Evolutionary conservation across 1,140 invertebrate genomes (phyloP).

Genomic region (Caenorhabditis briggsae): DNA sequence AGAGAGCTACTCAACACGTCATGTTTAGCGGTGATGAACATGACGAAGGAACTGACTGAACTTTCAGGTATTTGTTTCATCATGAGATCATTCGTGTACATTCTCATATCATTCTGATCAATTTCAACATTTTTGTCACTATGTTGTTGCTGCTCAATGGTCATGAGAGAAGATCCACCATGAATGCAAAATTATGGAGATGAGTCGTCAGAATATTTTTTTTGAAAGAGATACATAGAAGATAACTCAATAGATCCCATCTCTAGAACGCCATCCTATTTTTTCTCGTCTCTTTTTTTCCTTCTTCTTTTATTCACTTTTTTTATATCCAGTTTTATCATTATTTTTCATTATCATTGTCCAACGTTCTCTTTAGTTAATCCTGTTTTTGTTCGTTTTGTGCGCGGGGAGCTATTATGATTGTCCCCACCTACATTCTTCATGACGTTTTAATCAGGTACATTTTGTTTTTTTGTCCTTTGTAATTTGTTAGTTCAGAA

Average conservation of each 20-base stretch:
- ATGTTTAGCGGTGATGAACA: background rate
- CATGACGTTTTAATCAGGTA: slow-evolving; percentile 28
- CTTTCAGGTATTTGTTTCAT: background rate
- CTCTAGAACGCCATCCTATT: slow-evolving; percentile 9
- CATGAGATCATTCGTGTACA: slow-evolving; percentile 17
- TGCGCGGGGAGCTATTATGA: background rate
- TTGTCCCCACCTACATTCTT: background rate
- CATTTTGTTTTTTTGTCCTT: background rate
- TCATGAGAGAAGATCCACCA: background rate
- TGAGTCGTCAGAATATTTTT: slow-evolving; percentile 21
- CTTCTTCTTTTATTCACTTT: slow-evolving; percentile 25
- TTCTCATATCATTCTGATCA: slow-evolving; percentile 35
- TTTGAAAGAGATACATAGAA: background rate
- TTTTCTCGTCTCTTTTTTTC: background rate
- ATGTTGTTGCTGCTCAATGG: background rate
- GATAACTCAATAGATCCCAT: slow-evolving; percentile 15
- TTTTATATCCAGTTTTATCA: background rate
- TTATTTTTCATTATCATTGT: background rate
- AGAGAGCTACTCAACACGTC: slow-evolving; percentile 9
- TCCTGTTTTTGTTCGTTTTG: slow-evolving; percentile 17
- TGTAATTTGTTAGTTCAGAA: background rate
- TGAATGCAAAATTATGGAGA: slow-evolving; percentile 39
- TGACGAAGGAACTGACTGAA: background rate
- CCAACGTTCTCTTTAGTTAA: slow-evolving; percentile 22
- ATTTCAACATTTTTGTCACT: background rate